Conservation (phyloP, 2,797 vertebrate genomes). For the Typhlichthys subterraneus region DNA sequence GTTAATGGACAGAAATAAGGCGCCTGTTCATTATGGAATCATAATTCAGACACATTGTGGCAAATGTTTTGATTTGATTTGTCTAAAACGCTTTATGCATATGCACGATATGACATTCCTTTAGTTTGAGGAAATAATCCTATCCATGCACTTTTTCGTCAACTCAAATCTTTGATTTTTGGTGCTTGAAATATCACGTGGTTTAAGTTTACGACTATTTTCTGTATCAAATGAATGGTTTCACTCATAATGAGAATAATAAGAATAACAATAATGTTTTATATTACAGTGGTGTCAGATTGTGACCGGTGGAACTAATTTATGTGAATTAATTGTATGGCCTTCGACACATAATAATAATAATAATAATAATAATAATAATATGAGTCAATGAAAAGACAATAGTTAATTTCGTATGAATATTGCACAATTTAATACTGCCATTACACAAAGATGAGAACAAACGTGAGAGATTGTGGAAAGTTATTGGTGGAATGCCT, state of each 20-base stretch:
- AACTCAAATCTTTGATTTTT: constrained; percentile 56
- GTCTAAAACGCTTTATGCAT: too few relatives aligned
- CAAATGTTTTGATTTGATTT: too few relatives aligned
- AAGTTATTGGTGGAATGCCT: constrained; percentile 66
- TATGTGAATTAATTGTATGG: constrained; percentile 5
- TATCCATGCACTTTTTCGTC: constrained; percentile 43
- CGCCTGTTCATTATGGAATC: neutral
- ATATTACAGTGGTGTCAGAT: neutral
- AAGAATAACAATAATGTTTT: neutral
- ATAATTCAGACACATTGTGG: too few relatives aligned
- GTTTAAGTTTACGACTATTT: constrained; percentile 27
- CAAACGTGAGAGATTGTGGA: constrained; percentile 63
- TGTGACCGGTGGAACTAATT: neutral
- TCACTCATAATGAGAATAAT: neutral
- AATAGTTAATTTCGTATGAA: constrained; percentile 58
- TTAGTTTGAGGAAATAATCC: constrained; percentile 35
- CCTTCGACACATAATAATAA: constrained; percentile 8
- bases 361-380: constrained; percentile 18
- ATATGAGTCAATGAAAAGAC: constrained; percentile 63
- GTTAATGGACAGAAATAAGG: neutral
- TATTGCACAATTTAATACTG: constrained; percentile 81
- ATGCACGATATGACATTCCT: constrained; percentile 1
- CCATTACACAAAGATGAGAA: constrained; percentile 73
- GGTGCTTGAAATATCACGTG: constrained; percentile 35
- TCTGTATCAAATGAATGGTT: constrained; percentile 5